phyloP scores from a whole-genome alignment of 2,113 vertebrate genomes.

The Tamias sibiricus region DNA sequence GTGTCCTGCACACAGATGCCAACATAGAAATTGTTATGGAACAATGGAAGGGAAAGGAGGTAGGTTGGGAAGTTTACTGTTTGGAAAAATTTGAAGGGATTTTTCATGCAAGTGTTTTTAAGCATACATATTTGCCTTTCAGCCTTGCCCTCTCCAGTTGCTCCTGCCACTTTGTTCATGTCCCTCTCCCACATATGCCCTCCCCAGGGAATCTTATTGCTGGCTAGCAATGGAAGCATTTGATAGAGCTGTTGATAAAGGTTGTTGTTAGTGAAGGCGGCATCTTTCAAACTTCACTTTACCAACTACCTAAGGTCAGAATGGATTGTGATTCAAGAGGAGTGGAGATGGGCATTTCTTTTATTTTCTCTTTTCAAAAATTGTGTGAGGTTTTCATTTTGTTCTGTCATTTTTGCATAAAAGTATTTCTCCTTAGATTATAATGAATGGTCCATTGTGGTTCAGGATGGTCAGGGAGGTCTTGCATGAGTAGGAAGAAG shows the following conservation, averaged over 20 bases:
- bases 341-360: neutral
- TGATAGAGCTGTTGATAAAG: neutral
- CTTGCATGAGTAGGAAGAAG: neutral
- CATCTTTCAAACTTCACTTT: neutral
- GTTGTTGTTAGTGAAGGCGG: neutral
- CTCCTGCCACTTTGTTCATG: neutral
- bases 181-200: neutral
- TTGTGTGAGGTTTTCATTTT: constrained; percentile 2
- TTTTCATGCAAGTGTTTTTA: neutral
- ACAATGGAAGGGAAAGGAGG: neutral
- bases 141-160: neutral
- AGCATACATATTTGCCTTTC: neutral
- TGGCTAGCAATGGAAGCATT: neutral
- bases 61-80: neutral
- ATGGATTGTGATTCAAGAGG: neutral
- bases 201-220: neutral
- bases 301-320: neutral
- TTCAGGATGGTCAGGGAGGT: neutral
- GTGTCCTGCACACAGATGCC: neutral
- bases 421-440: neutral
- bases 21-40: neutral
- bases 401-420: neutral
- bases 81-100: neutral
- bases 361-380: constrained; percentile 7
- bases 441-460: neutral